Evolutionary conservation across 2,888 invertebrate species (phyloP).

Genomic region (Noctua fimbriata): DNA sequence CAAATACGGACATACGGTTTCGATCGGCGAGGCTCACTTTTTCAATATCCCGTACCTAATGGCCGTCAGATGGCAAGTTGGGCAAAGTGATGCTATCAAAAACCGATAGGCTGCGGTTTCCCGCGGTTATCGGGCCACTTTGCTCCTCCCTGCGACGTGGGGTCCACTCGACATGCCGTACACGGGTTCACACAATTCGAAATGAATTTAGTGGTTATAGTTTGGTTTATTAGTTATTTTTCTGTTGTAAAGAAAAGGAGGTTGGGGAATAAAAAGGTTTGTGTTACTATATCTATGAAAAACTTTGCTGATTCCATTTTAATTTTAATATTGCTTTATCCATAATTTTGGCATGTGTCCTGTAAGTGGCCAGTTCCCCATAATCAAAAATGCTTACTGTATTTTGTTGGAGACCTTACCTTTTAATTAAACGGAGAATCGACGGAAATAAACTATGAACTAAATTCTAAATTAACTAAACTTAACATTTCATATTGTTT

Average conservation of each 20-base stretch:
- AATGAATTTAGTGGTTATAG: slow-evolving; percentile 55
- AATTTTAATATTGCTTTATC: neutral
- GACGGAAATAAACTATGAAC: neutral
- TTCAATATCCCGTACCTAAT: slow-evolving; percentile 90
- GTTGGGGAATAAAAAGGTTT: neutral
- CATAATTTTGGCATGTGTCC: neutral
- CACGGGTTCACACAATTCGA: slow-evolving; percentile 77
- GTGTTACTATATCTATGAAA: neutral
- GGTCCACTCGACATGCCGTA: slow-evolving; percentile 83
- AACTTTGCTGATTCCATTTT: neutral
- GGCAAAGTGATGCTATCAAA: slow-evolving; percentile 90
- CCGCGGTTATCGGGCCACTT: slow-evolving; percentile 89
- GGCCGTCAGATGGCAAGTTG: slow-evolving; percentile 90
- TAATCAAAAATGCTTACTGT: too few species aligned
- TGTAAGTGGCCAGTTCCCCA: neutral
- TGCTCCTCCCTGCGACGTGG: slow-evolving; percentile 84
- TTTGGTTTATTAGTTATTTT: slow-evolving; percentile 51
- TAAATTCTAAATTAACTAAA: neutral
- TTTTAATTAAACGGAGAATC: neutral
- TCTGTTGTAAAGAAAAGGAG: slow-evolving; percentile 10
- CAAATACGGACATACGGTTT: slow-evolving; percentile 69
- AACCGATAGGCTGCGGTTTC: slow-evolving; percentile 89
- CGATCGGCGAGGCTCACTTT: slow-evolving; percentile 84
- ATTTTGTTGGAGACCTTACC: neutral
- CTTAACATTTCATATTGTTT: neutral